Evolutionary conservation across 2,797 vertebrate genomes (phyloP), one percentile per base, ranked within the genome.

Genomic region (Lithobates pipiens): DNA sequence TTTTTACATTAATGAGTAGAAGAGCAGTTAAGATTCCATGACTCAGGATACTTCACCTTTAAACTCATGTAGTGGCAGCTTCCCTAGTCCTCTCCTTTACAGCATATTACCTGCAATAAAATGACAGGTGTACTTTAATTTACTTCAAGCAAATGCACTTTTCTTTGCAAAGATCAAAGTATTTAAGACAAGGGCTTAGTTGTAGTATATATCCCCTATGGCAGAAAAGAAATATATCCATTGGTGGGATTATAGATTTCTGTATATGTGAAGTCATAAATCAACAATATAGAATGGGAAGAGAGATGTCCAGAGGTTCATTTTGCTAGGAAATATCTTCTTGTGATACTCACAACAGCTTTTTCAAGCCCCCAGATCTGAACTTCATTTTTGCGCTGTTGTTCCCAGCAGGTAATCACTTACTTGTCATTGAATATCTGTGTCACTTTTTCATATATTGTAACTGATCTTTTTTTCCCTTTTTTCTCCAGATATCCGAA

Each of bases 221-320:
- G 67, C 68, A 72, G 10, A 1, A 29, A 72, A 25, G 13, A 73
- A 80, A 81, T 73, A 11, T 46, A 81, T 23, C 70, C 54, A 72
- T 10, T 11, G 54, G 70, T 70, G 50, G 23, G 71, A 69, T 25
- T 61, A 81, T 72, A 81, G 34, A 80, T 34, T 72, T 15, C 42
- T 79, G 23, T 68, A 39, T 34, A 18, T 80, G 77, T 25, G 32
- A 70, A 72, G 70, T 61, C 68, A 81, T 81, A 72, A 81, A 81
- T 81, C 79, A 81, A 70, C 44, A 54, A 81, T 25, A 81, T 10
- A 72, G 69, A 16, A 81, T 11, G 10, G 54, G 50, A 72, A 81
- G 54, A 81, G 9, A 63, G 68, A 81, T 81, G 79, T 72, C 79
- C 79, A 81, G 79, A 73, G 79, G 69, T 81, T 81, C 69, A 72